Evolutionary conservation across 2,797 vertebrate genomes (phyloP).

Genomic region (Cyclura pinguis): DNA sequence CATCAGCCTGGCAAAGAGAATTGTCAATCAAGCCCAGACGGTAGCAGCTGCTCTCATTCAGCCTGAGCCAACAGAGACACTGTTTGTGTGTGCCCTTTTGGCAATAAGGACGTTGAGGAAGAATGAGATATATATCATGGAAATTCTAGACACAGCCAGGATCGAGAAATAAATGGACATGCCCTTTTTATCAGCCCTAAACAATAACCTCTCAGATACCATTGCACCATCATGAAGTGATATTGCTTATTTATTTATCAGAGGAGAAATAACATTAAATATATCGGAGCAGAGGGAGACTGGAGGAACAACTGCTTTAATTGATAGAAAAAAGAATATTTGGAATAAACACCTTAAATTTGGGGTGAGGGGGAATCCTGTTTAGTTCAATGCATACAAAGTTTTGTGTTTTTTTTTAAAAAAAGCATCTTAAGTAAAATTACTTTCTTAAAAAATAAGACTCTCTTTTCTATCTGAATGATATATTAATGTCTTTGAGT

Average conservation of each 20-base stretch:
- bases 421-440: not conserved
- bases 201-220: slow-evolving; percentile 81
- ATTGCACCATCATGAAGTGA: slow-evolving; percentile 73
- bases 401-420: not conserved
- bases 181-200: slow-evolving; percentile 73
- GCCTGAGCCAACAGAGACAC: slow-evolving; percentile 42
- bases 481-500: not conserved
- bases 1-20: slow-evolving; percentile 79
- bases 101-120: slow-evolving; percentile 53
- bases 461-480: not conserved
- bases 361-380: not conserved
- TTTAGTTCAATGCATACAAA: not conserved
- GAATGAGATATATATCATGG: slow-evolving; percentile 82
- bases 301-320: not conserved
- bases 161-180: slow-evolving; percentile 87
- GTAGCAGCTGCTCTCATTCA: slow-evolving; percentile 73
- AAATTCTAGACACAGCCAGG: slow-evolving; percentile 84
- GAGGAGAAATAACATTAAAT: slow-evolving; percentile 3
- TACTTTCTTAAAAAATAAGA: not conserved
- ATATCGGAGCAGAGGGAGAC: not conserved
- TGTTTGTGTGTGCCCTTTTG: slow-evolving; percentile 52
- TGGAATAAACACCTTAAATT: slow-evolving; percentile 16
- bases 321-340: not conserved
- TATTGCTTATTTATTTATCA: slow-evolving; percentile 7
- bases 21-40: slow-evolving; percentile 82